Evolutionary conservation across 2,113 vertebrate species (phyloP).

Genomic region (Alethe diademata): DNA sequence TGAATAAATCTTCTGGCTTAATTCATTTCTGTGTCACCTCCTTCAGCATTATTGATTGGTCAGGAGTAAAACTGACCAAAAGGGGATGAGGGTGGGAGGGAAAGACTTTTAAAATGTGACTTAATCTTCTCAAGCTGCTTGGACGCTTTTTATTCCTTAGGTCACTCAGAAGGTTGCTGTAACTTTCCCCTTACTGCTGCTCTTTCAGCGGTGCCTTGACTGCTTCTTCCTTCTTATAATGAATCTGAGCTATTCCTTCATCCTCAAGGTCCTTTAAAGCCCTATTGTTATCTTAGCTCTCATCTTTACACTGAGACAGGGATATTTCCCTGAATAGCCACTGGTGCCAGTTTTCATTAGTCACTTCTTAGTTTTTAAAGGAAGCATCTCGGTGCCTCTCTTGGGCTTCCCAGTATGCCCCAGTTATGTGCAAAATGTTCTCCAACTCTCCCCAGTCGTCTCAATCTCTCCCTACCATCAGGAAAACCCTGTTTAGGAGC

Average conservation of each 20-base stretch:
- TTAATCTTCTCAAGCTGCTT: conserved; percentile 9
- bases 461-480: neutral
- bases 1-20: conserved; percentile 18
- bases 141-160: neutral
- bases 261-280: conserved; percentile 32
- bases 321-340: neutral
- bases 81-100: neutral
- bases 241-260: neutral
- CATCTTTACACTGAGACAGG: conserved; percentile 17
- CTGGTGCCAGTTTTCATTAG: conserved; percentile 33
- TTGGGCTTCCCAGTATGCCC: neutral
- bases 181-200: conserved; percentile 4
- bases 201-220: neutral
- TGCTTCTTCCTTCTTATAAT: neutral
- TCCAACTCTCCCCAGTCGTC: rapidly evolving
- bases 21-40: conserved; percentile 5
- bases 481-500: neutral
- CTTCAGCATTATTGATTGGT: conserved; percentile 14
- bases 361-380: neutral
- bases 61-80: conserved; percentile 9
- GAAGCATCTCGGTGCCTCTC: neutral
- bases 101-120: conserved; percentile 7
- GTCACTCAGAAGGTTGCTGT: conserved; percentile 18
- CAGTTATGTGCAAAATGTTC: neutral
- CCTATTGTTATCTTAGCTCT: conserved; percentile 8